Evolutionary conservation across 2,113 vertebrate species (phyloP), one percentile per base, ranked within the genome.

Genomic region (Phyllostomus discolor): DNA sequence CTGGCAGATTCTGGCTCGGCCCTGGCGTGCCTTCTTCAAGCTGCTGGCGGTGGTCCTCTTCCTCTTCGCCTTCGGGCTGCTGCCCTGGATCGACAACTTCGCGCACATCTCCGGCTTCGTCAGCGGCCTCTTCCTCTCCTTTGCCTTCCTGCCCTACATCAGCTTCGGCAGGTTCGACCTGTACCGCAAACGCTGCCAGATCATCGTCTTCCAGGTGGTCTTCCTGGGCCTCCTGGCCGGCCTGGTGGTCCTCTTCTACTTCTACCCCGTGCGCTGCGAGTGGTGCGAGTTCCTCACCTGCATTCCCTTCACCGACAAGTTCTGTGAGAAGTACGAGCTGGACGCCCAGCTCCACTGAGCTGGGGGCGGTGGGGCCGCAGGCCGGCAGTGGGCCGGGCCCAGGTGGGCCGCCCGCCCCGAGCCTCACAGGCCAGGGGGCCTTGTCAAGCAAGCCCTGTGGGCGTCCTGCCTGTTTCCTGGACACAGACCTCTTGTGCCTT

Each of bases 31-130:
- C 85, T 99, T 99, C 98, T 99, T 99, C 98, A 99, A 99, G 98
- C 99, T 99, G 73, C 98, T 99, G 97, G 99, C 99, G 0, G 99
- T 99, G 97, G 99, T 99, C 94, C 99, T 99, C 89, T 99, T 99
- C 98, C 99, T 99, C 84, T 99, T 99, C 93, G 98, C 99, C 98
- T 99, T 99, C 8, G 99, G 99, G 66, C 99, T 99, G 97, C 98
- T 99, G 98, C 99, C 99, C 90, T 99, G 99, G 99, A 99, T 99
- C 2, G 99, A 99, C 98, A 99, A 99, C 97, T 99, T 99, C 0
- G 99, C 99, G 96, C 99, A 99, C 98, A 99, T 99, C 97, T 99
- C 98, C 0, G 99, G 99, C 98, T 99, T 99, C 97, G 95, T 99
- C 98, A 99, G 99, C 0, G 99, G 99, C 97, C 99, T 99, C 98